phyloP scores from a whole-genome alignment of 1,140 invertebrate genomes.

The Trachelipus rathkii region DNA sequence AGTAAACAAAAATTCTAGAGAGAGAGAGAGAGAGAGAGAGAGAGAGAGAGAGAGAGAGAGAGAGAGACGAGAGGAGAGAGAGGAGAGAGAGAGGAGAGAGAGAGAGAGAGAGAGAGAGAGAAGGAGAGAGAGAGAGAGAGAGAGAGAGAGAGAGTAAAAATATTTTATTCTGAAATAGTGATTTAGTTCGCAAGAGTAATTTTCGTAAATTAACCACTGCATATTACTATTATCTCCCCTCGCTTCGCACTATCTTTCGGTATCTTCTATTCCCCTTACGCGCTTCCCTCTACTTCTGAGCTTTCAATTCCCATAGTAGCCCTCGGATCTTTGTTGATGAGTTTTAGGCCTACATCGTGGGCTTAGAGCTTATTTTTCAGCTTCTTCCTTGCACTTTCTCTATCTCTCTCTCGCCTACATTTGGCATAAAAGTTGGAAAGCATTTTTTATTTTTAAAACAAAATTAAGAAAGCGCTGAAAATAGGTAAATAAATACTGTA shows the following conservation, averaged over 20 bases:
- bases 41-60: too few species aligned
- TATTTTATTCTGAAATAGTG: not conserved
- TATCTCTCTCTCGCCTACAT: not conserved
- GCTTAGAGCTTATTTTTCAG: not conserved
- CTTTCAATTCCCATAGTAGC: slow-evolving; percentile 1
- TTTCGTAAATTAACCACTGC: slow-evolving; percentile 8
- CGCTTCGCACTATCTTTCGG: slow-evolving; percentile 6
- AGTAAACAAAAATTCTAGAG: too few species aligned
- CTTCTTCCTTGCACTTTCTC: too few species aligned
- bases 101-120: too few species aligned
- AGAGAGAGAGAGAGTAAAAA: too few species aligned
- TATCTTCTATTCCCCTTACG: not conserved
- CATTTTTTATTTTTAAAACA: too few species aligned
- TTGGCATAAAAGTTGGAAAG: not conserved
- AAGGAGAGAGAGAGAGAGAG: too few species aligned
- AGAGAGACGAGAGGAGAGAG: too few species aligned
- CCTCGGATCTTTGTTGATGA: not conserved
- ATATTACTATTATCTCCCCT: slow-evolving; percentile 4
- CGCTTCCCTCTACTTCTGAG: not conserved
- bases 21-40: too few species aligned
- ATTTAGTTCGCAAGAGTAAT: not conserved
- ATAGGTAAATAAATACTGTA: too few species aligned
- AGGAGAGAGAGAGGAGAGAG: too few species aligned
- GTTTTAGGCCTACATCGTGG: slow-evolving; percentile 2
- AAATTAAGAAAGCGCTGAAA: too few species aligned